A percentile compares a stretch with the other conserved stretches of the same genome.
Conservation (phyloP, 2,113 vertebrate species). For the Hippoglossus stenolepis region DNA sequence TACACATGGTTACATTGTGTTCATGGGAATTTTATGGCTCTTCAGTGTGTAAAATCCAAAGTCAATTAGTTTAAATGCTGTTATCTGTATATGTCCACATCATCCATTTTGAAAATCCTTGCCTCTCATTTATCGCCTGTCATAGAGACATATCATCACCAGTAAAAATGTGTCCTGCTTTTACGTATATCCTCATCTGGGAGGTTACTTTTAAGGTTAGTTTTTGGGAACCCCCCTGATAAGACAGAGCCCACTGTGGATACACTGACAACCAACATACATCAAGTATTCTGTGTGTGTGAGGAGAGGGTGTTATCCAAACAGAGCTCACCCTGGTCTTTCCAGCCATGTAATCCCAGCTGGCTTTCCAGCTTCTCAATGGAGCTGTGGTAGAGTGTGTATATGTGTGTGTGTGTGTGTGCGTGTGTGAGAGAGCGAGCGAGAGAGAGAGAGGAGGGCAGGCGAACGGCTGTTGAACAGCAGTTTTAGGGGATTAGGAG, state of each 20-base stretch:
- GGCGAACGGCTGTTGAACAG: constrained; percentile 81
- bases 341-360: constrained; percentile 73
- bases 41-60: too few relatives aligned
- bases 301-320: constrained; percentile 69
- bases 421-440: constrained; percentile 1
- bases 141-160: too few relatives aligned
- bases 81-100: too few relatives aligned
- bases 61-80: too few relatives aligned
- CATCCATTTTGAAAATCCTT: not conserved
- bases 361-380: constrained; percentile 72
- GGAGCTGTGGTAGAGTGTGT: constrained; percentile 51
- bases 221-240: constrained; percentile 26
- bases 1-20: too few relatives aligned
- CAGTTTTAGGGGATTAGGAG: constrained; percentile 84
- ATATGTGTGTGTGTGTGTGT: constrained; percentile 19
- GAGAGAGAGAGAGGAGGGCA: constrained; percentile 52
- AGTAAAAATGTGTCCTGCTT: not conserved
- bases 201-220: not conserved
- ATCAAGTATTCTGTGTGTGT: constrained; percentile 53
- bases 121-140: not conserved
- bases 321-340: constrained; percentile 72
- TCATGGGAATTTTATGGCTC: too few relatives aligned
- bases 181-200: not conserved
- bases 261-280: constrained; percentile 19
- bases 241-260: constrained; percentile 41